Evolutionary conservation across 1,140 invertebrate species (phyloP).

Genomic region (Lanistes nyassanus): DNA sequence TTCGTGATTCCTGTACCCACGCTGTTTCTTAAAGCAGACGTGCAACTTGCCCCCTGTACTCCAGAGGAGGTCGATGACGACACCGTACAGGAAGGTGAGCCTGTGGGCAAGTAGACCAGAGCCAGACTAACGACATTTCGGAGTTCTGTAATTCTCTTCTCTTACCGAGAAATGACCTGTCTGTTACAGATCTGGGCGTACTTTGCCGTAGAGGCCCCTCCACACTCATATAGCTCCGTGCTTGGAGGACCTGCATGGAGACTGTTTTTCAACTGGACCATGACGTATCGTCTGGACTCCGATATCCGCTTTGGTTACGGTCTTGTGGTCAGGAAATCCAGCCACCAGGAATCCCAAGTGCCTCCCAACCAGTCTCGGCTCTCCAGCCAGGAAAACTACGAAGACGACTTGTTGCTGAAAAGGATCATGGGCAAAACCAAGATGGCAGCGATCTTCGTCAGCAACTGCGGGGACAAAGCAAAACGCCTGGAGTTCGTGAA

Average conservation of each 20-base stretch:
- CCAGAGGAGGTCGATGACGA: too few species aligned
- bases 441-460: slow-evolving; percentile 3
- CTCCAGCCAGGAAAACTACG: neutral
- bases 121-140: too few species aligned
- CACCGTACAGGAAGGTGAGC: too few species aligned
- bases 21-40: too few species aligned
- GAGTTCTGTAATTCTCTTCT: too few species aligned
- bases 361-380: too few species aligned
- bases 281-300: slow-evolving; percentile 77
- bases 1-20: too few species aligned
- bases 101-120: too few species aligned
- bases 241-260: slow-evolving; percentile 3
- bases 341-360: too few species aligned
- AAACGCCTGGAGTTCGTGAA: neutral
- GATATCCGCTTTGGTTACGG: slow-evolving; percentile 36
- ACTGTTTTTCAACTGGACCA: slow-evolving; percentile 78
- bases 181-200: slow-evolving; percentile 31
- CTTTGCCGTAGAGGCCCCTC: slow-evolving; percentile 18
- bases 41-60: too few species aligned
- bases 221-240: neutral
- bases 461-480: slow-evolving; percentile 2
- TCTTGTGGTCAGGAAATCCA: neutral
- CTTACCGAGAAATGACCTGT: too few species aligned
- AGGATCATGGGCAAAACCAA: neutral
- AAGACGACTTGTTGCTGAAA: neutral